phyloP scores from a whole-genome alignment of 2,797 vertebrate genomes.

The Sebastes steindachneri region DNA sequence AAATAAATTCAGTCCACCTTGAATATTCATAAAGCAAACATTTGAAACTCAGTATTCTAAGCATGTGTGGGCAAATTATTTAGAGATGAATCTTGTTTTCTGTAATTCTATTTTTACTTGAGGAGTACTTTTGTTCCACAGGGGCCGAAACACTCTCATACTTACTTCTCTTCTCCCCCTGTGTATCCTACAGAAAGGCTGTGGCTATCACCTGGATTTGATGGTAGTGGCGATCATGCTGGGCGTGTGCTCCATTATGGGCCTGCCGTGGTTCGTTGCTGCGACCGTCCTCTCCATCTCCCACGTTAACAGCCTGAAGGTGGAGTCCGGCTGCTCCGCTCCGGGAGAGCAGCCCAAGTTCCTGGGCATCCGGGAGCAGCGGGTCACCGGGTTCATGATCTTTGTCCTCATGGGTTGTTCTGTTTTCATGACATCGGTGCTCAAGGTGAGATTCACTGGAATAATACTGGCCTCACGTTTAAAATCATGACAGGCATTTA shows the following conservation, averaged over 20 bases:
- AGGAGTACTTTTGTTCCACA: background rate
- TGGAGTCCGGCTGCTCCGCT: slow-evolving; percentile 95
- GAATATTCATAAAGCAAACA: background rate
- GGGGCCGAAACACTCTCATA: background rate
- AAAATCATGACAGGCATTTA: too few species aligned
- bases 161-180: background rate
- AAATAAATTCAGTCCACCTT: background rate
- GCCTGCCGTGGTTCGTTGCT: slow-evolving; percentile 96
- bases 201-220: slow-evolving; percentile 96
- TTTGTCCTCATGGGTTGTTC: slow-evolving; percentile 96
- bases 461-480: background rate
- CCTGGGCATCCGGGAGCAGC: slow-evolving; percentile 93
- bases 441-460: slow-evolving; percentile 87
- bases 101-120: background rate
- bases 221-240: slow-evolving; percentile 92
- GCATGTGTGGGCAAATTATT: background rate
- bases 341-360: slow-evolving; percentile 97
- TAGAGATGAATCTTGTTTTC: background rate
- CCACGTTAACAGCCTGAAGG: slow-evolving; percentile 96
- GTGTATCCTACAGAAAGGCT: slow-evolving; percentile 89
- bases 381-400: slow-evolving; percentile 95
- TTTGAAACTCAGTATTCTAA: background rate
- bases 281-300: slow-evolving; percentile 96
- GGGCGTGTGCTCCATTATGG: slow-evolving; percentile 94
- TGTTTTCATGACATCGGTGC: slow-evolving; percentile 94